These are phyloP conservation scores for Polymixis lichenea DNA, from an alignment of 2,888 invertebrate species.

Conservation along the genomic window DNA sequence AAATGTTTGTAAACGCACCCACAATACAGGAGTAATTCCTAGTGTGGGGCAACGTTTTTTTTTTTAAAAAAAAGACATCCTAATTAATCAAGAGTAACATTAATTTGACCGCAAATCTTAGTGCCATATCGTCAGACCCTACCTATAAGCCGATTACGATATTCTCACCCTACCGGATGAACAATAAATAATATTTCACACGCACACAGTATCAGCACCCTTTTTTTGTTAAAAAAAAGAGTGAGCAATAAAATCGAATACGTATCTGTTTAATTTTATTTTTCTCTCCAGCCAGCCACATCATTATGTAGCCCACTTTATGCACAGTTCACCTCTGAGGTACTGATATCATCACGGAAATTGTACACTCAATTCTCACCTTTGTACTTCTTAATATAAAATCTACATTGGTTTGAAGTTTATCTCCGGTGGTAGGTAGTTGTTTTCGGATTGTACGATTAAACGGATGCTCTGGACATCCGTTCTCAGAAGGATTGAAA, in stretches of 20 bases:
- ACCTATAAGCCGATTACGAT: conserved; percentile 1
- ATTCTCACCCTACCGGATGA: conserved; percentile 23
- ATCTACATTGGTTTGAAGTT: conserved; percentile 39
- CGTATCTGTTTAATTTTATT: conserved; percentile 61
- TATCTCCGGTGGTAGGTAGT: conserved; percentile 62
- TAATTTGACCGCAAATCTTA: background rate
- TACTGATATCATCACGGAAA: conserved; percentile 59
- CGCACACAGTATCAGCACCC: conserved; percentile 36
- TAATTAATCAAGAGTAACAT: background rate
- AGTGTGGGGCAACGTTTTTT: too few species aligned
- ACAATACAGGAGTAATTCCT: too few species aligned
- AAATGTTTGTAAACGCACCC: too few species aligned
- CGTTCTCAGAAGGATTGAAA: conserved; percentile 88
- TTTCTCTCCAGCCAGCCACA: conserved; percentile 54
- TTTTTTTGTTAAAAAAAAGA: conserved; percentile 27
- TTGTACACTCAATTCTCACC: conserved; percentile 40
- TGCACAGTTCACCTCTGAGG: conserved; percentile 56
- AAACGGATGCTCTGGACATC: conserved; percentile 85
- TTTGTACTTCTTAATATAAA: conserved; percentile 4
- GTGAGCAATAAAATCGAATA: conserved; percentile 59
- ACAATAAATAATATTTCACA: conserved; percentile 30
- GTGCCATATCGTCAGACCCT: background rate
- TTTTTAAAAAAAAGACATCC: too few species aligned
- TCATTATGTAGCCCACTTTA: conserved; percentile 69
- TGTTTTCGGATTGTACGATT: conserved; percentile 77